These are phyloP conservation scores for Calonectris borealis DNA, from an alignment of 2,113 vertebrate species.

Conservation along the genomic window DNA sequence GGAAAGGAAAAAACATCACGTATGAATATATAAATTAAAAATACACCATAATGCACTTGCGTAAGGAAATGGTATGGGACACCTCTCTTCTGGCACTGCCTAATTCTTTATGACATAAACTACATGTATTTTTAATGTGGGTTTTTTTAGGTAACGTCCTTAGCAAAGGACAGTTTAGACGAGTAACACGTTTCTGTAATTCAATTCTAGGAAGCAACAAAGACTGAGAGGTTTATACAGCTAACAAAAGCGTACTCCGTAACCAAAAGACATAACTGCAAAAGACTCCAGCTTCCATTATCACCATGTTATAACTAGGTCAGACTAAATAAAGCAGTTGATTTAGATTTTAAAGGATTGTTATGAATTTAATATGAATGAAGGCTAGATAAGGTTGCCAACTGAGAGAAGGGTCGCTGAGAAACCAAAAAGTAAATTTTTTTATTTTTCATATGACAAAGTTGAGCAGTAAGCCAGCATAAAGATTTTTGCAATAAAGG, in stretches of 20 bases:
- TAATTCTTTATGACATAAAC: background rate
- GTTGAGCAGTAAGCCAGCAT: background rate
- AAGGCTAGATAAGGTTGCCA: background rate
- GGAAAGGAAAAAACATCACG: background rate
- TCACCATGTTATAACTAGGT: background rate
- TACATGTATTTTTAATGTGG: background rate
- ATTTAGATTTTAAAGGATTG: background rate
- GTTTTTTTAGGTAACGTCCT: background rate
- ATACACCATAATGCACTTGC: background rate
- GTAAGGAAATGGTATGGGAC: background rate
- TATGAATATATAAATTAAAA: background rate
- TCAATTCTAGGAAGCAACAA: background rate
- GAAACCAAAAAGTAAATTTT: background rate
- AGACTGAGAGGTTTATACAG: background rate
- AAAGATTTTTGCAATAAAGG: background rate
- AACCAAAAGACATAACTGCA: background rate
- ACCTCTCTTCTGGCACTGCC: background rate
- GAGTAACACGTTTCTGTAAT: background rate
- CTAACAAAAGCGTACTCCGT: background rate
- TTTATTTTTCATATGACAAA: background rate
- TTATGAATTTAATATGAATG: background rate
- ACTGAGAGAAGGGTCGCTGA: background rate
- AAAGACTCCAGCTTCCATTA: background rate
- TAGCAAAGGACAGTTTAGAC: background rate
- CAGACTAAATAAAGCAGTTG: slow-evolving; percentile 8